A percentile compares a stretch with the other conserved stretches of the same genome.
phyloP scores from a whole-genome alignment of 2,888 invertebrate species.

The Petrolisthes cinctipes region DNA sequence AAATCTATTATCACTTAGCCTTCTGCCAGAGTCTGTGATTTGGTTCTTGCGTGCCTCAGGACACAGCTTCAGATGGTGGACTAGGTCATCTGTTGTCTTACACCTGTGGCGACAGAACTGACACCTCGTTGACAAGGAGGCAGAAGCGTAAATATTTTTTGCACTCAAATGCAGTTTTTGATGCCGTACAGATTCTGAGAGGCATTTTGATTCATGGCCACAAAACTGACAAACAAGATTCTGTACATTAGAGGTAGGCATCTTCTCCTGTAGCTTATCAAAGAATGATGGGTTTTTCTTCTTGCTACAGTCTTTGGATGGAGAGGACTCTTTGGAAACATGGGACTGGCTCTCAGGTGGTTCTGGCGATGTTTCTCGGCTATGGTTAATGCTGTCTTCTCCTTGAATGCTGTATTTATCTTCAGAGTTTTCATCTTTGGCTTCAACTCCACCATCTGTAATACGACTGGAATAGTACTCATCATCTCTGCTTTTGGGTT shows the following conservation, averaged over 20 bases:
- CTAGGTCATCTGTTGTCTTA: conserved; percentile 84
- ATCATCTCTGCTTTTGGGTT: background rate
- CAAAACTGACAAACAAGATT: conserved; percentile 80
- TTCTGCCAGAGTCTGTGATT: conserved; percentile 55
- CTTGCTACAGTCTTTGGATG: conserved; percentile 70
- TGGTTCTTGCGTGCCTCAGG: conserved; percentile 72
- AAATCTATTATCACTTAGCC: conserved; percentile 48
- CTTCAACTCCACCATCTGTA: background rate
- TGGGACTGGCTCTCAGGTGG: conserved; percentile 22
- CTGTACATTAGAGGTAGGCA: conserved; percentile 76
- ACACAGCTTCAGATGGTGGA: conserved; percentile 82
- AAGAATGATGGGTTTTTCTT: conserved; percentile 85
- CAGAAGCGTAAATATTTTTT: conserved; percentile 57
- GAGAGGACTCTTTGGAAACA: conserved; percentile 50
- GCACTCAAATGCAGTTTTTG: conserved; percentile 73
- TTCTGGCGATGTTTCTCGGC: conserved; percentile 19
- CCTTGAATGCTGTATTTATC: conserved; percentile 1
- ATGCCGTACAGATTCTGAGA: conserved; percentile 85
- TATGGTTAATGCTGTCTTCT: background rate
- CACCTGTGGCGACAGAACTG: conserved; percentile 88
- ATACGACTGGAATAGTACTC: conserved; percentile 3
- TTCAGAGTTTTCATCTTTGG: conserved; percentile 4
- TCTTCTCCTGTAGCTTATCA: conserved; percentile 83
- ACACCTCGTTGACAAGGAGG: conserved; percentile 79
- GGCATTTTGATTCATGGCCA: conserved; percentile 83